Base-by-base conservation (phyloP, 2,797 vertebrate species). In the Luscinia luscinia region DNA sequence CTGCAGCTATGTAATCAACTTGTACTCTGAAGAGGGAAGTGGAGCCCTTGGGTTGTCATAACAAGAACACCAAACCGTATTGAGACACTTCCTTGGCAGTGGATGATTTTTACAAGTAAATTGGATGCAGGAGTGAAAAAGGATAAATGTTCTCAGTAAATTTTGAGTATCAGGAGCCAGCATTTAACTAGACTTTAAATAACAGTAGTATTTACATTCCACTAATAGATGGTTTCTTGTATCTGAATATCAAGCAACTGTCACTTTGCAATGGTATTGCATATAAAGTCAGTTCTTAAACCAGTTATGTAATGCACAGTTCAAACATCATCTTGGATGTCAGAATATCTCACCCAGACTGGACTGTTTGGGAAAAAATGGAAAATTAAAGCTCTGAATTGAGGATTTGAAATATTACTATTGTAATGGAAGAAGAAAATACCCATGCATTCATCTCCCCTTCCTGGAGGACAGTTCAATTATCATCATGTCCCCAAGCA, bases 401-500 rank as follows among this genome's bases (percentile, higher is more conserved):
- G 2, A 69, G 32, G 26, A 69, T 28, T 55, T 72, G 61, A 68
- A 88, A 75, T 46, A 84, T 23, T 38, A 32, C 18, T 57, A 17
- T 20, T 81, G 32, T 67, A 93, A 43, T 2, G 12, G 17, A 86
- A 91, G 45, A 40, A 86, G 77, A 88, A 89, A 93, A 83, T 41
- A 62, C 58, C 69, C 81, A 49, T 3, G 4, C 16, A 40, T 75
- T 59, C 57, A 17, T 70, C 38, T 73, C 61, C 54, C 40, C 55
- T 89, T 91, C 49, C 84, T 74, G 45, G 24, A 54, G 68, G 72
- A 80, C 72, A 88, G 59, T 79, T 89, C 77, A 80, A 32, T 89
- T 94, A 77, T 52, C 74, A 86, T 54, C 76, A 45, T 68, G 72
- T 75, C 83, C 90, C 82, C 80, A 43, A 63, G 90, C 84, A 95